Percentiles rank a stretch among this genome's conserved stretches.
Evolutionary conservation across 2,888 invertebrate species (phyloP).

Genomic region (Helleia helle): DNA sequence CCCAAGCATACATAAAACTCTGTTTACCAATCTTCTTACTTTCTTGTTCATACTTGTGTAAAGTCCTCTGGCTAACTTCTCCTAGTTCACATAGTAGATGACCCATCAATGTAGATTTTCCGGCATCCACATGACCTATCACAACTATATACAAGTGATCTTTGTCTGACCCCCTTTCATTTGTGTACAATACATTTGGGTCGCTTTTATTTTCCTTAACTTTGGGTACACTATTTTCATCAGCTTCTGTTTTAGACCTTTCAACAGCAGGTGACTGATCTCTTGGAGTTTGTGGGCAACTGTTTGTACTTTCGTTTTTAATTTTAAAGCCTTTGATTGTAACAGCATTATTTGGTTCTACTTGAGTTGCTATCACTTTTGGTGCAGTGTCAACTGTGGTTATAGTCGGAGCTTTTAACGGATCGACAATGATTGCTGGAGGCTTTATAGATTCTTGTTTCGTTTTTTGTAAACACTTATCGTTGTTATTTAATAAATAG

Average conservation of each 20-base stretch:
- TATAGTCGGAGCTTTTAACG: conserved; percentile 39
- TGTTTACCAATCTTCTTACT: conserved; percentile 98
- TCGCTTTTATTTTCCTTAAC: conserved; percentile 73
- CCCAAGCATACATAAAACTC: conserved; percentile 99
- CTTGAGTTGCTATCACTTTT: conserved; percentile 54
- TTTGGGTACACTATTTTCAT: conserved; percentile 57
- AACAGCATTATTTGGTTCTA: conserved; percentile 50
- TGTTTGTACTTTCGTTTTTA: conserved; percentile 33
- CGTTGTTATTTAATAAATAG: conserved; percentile 76
- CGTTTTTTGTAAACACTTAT: conserved; percentile 28
- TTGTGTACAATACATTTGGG: conserved; percentile 77
- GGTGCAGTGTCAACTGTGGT: conserved; percentile 33
- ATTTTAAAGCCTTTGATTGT: conserved; percentile 76
- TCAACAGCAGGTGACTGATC: conserved; percentile 81
- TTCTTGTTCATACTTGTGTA: conserved; percentile 98
- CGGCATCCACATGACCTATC: conserved; percentile 97
- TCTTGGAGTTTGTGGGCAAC: conserved; percentile 72
- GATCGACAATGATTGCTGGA: conserved; percentile 34
- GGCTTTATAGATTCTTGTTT: conserved; percentile 28
- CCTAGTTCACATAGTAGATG: conserved; percentile 90
- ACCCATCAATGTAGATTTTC: conserved; percentile 98
- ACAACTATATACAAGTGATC: conserved; percentile 93
- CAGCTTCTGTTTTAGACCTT: conserved; percentile 49
- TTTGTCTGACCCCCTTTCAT: conserved; percentile 86
- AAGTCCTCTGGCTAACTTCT: conserved; percentile 87